Percentiles rank a stretch among this genome's conserved stretches.
phyloP scores from a whole-genome alignment of 2,888 invertebrate genomes.

The Morpho helenor region DNA sequence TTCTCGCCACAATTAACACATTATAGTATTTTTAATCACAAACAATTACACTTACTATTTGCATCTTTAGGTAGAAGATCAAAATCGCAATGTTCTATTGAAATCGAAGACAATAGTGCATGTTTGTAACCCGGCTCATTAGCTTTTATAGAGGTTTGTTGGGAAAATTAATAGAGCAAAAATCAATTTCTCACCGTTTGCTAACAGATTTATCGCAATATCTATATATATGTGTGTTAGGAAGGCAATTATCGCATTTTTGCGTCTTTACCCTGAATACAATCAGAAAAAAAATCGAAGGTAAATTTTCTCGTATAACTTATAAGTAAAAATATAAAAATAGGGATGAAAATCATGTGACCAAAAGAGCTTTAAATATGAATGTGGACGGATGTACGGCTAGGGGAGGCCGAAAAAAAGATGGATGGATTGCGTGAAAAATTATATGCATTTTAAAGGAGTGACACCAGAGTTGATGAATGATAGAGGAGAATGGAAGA shows the following conservation, averaged over 20 bases:
- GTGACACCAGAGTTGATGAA: too few relatives aligned
- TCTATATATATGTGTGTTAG: conserved; percentile 27
- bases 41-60: conserved; percentile 28
- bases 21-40: neutral
- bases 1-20: neutral
- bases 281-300: conserved; percentile 4
- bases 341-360: too few relatives aligned
- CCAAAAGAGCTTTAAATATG: too few relatives aligned
- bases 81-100: conserved; percentile 26
- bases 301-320: conserved; percentile 1
- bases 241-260: conserved; percentile 25
- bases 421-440: too few relatives aligned
- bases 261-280: conserved; percentile 9
- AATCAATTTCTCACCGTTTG: conserved; percentile 71
- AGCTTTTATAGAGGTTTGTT: conserved; percentile 71
- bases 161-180: conserved; percentile 75
- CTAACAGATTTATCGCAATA: conserved; percentile 59
- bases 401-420: too few relatives aligned
- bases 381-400: too few relatives aligned
- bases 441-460: too few relatives aligned
- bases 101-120: conserved; percentile 50
- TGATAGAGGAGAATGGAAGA: too few relatives aligned
- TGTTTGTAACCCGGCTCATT: conserved; percentile 44
- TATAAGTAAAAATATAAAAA: neutral
- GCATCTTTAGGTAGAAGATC: conserved; percentile 24